These are phyloP conservation scores for Lophotriccus pileatus DNA, from an alignment of 2,797 vertebrate genomes.

Conservation along the genomic window DNA sequence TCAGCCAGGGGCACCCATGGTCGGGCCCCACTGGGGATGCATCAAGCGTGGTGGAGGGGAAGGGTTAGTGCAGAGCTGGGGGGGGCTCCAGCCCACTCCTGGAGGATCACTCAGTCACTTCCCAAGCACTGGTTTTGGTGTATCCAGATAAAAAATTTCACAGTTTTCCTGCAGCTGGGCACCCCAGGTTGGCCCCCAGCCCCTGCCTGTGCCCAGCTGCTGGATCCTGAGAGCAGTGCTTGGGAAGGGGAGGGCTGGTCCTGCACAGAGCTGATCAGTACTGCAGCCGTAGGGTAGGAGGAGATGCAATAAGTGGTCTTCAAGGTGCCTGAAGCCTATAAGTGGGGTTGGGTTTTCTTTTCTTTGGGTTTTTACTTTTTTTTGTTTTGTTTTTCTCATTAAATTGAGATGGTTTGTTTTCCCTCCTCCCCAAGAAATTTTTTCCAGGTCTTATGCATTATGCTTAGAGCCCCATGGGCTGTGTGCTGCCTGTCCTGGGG, in stretches of 20 bases:
- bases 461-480: background rate
- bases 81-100: background rate
- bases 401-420: background rate
- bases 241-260: background rate
- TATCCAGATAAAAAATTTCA: background rate
- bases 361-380: background rate
- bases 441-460: conserved; percentile 11
- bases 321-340: conserved; percentile 63
- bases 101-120: background rate
- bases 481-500: background rate
- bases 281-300: conserved; percentile 6
- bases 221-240: background rate
- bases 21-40: conserved; percentile 73
- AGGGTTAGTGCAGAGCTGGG: conserved; percentile 49
- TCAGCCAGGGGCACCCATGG: background rate
- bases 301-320: conserved; percentile 59
- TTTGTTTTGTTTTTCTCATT: background rate
- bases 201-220: background rate
- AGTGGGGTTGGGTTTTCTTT: background rate
- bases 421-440: background rate
- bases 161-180: background rate
- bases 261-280: conserved; percentile 28
- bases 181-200: background rate
- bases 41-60: conserved; percentile 70
- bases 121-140: background rate